A percentile compares a stretch with the other conserved stretches of the same genome.
These are phyloP conservation scores for Cheilosia grossa DNA, from an alignment of 2,888 invertebrate species.

Conservation along the genomic window DNA sequence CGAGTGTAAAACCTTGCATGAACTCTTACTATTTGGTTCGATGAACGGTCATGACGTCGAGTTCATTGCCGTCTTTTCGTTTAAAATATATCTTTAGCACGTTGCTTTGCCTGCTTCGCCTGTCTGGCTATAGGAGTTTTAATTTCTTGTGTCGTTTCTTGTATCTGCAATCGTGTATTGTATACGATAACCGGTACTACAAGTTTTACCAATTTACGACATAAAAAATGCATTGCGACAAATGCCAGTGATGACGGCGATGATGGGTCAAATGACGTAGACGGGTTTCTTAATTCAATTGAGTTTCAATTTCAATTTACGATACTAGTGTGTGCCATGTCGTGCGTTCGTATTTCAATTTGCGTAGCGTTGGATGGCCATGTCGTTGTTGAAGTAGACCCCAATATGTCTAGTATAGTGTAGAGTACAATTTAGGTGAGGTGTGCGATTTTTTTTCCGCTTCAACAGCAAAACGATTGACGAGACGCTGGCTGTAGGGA, in stretches of 20 bases:
- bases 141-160: neutral
- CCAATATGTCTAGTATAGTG: slow-evolving; percentile 18
- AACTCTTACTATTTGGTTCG: slow-evolving; percentile 42
- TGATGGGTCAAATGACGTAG: slow-evolving; percentile 24
- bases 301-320: slow-evolving; percentile 20
- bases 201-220: neutral
- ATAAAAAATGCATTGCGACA: slow-evolving; percentile 45
- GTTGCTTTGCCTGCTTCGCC: neutral
- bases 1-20: slow-evolving; percentile 1
- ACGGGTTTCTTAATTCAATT: slow-evolving; percentile 23
- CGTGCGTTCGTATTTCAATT: neutral
- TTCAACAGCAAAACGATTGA: neutral
- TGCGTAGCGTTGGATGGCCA: neutral
- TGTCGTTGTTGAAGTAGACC: slow-evolving; percentile 11
- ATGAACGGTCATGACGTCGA: slow-evolving; percentile 32
- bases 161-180: slow-evolving; percentile 12
- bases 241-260: slow-evolving; percentile 34
- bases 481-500: slow-evolving; percentile 15
- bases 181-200: slow-evolving; percentile 1
- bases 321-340: neutral
- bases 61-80: slow-evolving; percentile 43
- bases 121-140: neutral
- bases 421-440: neutral
- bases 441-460: slow-evolving; percentile 7
- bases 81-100: slow-evolving; percentile 37